These are phyloP conservation scores for Neodontobutis hainanensis DNA, from an alignment of 2,113 vertebrate species.

Conservation along the genomic window DNA sequence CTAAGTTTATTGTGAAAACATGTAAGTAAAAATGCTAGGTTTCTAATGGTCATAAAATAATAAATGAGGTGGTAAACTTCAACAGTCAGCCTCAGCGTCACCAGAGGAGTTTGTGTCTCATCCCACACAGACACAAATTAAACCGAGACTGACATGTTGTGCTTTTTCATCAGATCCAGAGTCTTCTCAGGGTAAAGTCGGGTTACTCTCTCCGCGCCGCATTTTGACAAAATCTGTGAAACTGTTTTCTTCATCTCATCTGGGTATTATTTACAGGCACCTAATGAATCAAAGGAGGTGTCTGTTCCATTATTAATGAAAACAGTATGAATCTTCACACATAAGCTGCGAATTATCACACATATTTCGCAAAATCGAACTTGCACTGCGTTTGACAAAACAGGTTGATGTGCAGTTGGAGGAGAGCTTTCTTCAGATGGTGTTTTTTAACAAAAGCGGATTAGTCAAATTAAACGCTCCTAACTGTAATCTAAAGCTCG, in stretches of 20 bases:
- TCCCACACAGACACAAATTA: not conserved
- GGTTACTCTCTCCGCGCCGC: not conserved
- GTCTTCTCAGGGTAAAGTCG: slow-evolving; percentile 2
- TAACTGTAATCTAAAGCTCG: too few relatives aligned
- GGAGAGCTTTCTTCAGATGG: slow-evolving; percentile 8
- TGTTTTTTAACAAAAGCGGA: slow-evolving; percentile 2
- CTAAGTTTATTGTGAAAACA: too few relatives aligned
- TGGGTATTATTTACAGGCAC: slow-evolving; percentile 30
- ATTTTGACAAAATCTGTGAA: slow-evolving; percentile 9
- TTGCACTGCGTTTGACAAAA: slow-evolving; percentile 25
- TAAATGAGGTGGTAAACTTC: too few relatives aligned
- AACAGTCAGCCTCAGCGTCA: not conserved
- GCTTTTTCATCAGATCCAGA: not conserved
- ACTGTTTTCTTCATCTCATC: slow-evolving; percentile 25
- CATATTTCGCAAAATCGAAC: slow-evolving; percentile 31
- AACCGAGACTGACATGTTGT: not conserved
- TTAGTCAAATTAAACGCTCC: too few relatives aligned
- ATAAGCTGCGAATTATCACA: slow-evolving; percentile 56
- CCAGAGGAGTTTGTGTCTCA: not conserved
- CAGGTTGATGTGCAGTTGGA: slow-evolving; percentile 26
- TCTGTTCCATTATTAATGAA: slow-evolving; percentile 46
- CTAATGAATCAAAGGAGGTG: slow-evolving; percentile 42
- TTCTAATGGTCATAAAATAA: too few relatives aligned
- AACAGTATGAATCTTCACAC: slow-evolving; percentile 52
- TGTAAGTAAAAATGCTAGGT: too few relatives aligned